A percentile compares a stretch with the other conserved stretches of the same genome.
Conservation (phyloP, 1,140 invertebrate species). For the Apocrypta bakeri region DNA sequence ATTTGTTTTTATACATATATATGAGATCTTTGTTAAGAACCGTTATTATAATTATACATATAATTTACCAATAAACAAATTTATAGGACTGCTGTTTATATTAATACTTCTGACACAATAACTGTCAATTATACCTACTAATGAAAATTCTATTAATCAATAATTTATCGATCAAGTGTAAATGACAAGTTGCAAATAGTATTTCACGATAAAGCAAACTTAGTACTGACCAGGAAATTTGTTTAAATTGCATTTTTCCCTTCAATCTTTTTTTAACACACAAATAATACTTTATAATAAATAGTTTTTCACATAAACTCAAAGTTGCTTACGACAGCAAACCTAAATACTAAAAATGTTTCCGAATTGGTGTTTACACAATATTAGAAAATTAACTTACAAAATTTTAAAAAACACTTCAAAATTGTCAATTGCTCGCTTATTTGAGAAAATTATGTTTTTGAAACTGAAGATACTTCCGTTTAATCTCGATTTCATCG, state of each 20-base stretch:
- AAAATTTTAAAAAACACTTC: slow-evolving; percentile 38
- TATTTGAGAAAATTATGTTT: slow-evolving; percentile 14
- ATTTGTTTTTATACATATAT: slow-evolving; percentile 1
- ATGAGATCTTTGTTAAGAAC: slow-evolving; percentile 25
- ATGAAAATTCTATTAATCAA: not conserved
- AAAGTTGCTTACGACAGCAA: slow-evolving; percentile 5
- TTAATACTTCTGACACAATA: not conserved
- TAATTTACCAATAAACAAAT: slow-evolving; percentile 1
- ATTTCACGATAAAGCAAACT: not conserved
- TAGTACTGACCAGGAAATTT: not conserved
- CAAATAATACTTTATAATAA: slow-evolving; percentile 33
- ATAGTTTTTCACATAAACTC: not conserved
- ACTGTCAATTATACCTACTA: not conserved
- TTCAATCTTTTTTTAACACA: slow-evolving; percentile 1
- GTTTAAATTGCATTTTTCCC: not conserved
- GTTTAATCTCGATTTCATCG: slow-evolving; percentile 10
- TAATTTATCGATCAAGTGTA: not conserved
- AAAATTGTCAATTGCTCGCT: slow-evolving; percentile 25
- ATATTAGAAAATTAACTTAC: slow-evolving; percentile 23
- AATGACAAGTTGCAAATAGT: not conserved
- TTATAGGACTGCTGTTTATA: not conserved
- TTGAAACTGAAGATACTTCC: slow-evolving; percentile 9
- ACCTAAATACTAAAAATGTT: slow-evolving; percentile 28
- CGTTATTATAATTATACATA: not conserved
- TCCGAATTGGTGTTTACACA: slow-evolving; percentile 36